Evolutionary conservation across 2,888 invertebrate genomes (phyloP), one percentile per base, ranked within the genome.

Genomic region (Leucophora obtusa): DNA sequence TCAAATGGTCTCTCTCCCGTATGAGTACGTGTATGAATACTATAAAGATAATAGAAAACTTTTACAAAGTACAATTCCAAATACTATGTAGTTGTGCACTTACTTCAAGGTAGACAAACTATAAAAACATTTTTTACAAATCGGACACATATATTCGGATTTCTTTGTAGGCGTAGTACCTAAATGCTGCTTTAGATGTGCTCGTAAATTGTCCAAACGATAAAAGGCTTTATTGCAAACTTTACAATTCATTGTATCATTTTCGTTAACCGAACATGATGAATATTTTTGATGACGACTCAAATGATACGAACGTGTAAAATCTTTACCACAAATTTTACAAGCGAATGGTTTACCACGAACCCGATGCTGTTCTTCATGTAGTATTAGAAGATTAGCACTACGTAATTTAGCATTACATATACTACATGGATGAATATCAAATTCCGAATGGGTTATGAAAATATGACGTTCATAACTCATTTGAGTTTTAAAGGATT

Each of bases 221-320:
- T 83, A 86, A 83, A 90, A 91, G 15, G 87, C 85, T 47, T 89
- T 90, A 59, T 86, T 85, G 66, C 91, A 91, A 6, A 91, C 91
- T 79, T 90, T 89, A 82, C 91, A 91, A 69, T 86, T 84, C 83
- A 90, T 86, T 14, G 87, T 86, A 43, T 88, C 86, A 62, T 85
- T 88, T 63, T 86, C 84, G 50, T 85, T 85, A 2, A 86, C 87
- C 58, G 89, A 89, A 82, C 90, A 90, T 0, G 86, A 85, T 0
- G 89, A 88, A 76, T 84, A 89, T 74, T 89, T 88, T 50, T 87
- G 86, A 83, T 90, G 90, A 0, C 90, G 86, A 76, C 81, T 94
- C 91, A 96, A 92, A 89, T 96, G 96, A 84, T 95, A 94, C 79
- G 93, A 94, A 73, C 96, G 91, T 1, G 94, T 95, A 89, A 96